A percentile compares a stretch with the other conserved stretches of the same genome.
Conservation (phyloP, 2,113 vertebrate genomes). For the Aspidoscelis tigris region DNA sequence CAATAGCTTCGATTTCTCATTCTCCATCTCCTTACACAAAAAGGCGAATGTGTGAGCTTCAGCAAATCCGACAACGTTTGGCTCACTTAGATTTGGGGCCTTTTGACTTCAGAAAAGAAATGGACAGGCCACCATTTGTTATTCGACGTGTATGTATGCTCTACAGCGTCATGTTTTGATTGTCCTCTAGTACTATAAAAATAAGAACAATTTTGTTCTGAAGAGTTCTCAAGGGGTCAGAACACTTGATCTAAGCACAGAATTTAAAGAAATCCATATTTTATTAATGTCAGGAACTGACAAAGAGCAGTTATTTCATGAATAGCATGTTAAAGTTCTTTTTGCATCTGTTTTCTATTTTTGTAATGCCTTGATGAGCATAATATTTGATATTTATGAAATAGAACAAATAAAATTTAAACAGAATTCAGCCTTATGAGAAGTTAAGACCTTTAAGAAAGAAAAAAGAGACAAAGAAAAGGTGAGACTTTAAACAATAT, state of each 20-base stretch:
- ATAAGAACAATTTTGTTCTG: background rate
- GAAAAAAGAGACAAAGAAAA: too few relatives aligned
- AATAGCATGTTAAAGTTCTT: constrained; percentile 62
- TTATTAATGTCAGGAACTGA: constrained; percentile 52
- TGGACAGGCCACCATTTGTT: constrained; percentile 86
- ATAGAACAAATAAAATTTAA: constrained; percentile 42
- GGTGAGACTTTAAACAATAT: background rate
- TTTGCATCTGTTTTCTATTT: constrained; percentile 31
- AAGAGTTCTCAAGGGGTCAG: background rate
- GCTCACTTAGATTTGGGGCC: constrained; percentile 91
- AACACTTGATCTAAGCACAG: constrained; percentile 64
- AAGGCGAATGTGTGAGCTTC: constrained; percentile 93
- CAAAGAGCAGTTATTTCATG: constrained; percentile 64
- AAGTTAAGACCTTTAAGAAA: constrained; percentile 24
- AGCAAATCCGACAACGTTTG: constrained; percentile 84
- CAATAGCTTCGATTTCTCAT: constrained; percentile 87
- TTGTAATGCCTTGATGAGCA: constrained; percentile 46
- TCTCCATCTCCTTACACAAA: constrained; percentile 92
- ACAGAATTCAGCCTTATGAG: constrained; percentile 56
- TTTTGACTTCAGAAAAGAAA: constrained; percentile 91
- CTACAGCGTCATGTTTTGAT: constrained; percentile 54
- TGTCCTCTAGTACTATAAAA: constrained; percentile 46
- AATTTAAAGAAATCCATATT: constrained; percentile 69
- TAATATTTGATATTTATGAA: constrained; percentile 41
- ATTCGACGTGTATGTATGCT: constrained; percentile 80